phyloP scores from a whole-genome alignment of 2,888 invertebrate species.

The Chydorus sphaericus region DNA sequence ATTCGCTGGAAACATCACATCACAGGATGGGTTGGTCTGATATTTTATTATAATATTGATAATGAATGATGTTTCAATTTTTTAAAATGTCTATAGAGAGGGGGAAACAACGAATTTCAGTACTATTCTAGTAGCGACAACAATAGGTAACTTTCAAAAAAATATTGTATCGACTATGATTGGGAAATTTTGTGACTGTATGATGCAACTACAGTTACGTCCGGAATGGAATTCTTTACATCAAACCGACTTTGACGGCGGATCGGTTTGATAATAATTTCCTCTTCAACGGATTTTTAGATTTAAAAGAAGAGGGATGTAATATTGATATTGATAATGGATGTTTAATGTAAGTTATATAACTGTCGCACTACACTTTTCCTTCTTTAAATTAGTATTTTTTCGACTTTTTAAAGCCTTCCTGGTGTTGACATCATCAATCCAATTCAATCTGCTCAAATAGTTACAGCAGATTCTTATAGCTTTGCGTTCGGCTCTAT shows the following conservation, averaged over 20 bases:
- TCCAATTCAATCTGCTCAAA: constrained; percentile 25
- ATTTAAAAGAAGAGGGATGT: constrained; percentile 19
- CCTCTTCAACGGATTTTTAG: constrained; percentile 19
- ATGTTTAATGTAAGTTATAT: constrained; percentile 14
- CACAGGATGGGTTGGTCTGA: no score
- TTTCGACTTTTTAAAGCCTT: neutral
- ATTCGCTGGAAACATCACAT: no score
- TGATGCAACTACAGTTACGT: constrained; percentile 20
- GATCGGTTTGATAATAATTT: constrained; percentile 22
- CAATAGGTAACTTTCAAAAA: no score
- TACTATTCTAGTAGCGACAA: no score
- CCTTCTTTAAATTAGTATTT: neutral
- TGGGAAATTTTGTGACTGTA: neutral
- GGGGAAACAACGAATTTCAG: no score
- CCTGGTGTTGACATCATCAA: constrained; percentile 20
- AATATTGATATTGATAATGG: constrained; percentile 23
- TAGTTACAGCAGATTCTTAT: constrained; percentile 22
- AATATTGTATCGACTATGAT: neutral
- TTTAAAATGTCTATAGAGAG: neutral
- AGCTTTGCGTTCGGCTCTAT: constrained; percentile 25
- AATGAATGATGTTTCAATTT: neutral
- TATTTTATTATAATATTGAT: no score
- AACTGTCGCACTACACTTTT: neutral
- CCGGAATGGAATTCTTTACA: constrained; percentile 26
- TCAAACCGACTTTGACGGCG: constrained; percentile 24